Evolutionary conservation across 2,888 invertebrate genomes (phyloP).

Genomic region (Xestobium rufovillosum): DNA sequence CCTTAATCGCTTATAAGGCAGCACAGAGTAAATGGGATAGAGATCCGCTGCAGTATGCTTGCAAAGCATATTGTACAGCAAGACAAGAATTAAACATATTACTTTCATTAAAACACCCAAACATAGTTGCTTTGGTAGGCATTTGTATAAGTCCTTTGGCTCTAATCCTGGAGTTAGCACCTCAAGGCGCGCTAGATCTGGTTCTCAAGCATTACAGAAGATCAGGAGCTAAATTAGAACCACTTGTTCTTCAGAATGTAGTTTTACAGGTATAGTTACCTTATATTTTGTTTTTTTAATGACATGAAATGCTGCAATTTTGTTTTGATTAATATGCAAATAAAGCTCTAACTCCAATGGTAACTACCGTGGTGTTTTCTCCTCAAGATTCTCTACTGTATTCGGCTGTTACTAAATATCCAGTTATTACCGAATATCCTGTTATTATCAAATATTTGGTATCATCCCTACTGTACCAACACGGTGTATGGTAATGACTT

Average conservation of each 20-base stretch:
- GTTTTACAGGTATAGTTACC: constrained; percentile 64
- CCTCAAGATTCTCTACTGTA: too few species aligned
- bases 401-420: too few species aligned
- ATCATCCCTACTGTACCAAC: too few species aligned
- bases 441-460: too few species aligned
- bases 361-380: too few species aligned
- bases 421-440: too few species aligned
- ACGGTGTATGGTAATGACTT: too few species aligned
- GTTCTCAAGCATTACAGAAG: constrained; percentile 78
- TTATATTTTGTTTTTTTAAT: constrained; percentile 2
- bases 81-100: constrained; percentile 90
- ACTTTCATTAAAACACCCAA: constrained; percentile 74
- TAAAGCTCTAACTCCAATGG: too few species aligned
- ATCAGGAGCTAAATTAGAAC: constrained; percentile 73
- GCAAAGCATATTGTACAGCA: constrained; percentile 94
- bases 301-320: too few species aligned
- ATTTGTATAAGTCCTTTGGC: constrained; percentile 85
- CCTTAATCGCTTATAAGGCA: constrained; percentile 44
- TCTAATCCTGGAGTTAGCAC: constrained; percentile 83
- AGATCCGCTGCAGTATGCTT: constrained; percentile 85
- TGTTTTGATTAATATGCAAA: too few species aligned
- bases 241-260: constrained; percentile 74
- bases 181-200: constrained; percentile 82
- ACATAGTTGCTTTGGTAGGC: constrained; percentile 88
- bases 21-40: constrained; percentile 87